phyloP scores from a whole-genome alignment of 2,888 invertebrate genomes.

The Eupithecia inturbata region DNA sequence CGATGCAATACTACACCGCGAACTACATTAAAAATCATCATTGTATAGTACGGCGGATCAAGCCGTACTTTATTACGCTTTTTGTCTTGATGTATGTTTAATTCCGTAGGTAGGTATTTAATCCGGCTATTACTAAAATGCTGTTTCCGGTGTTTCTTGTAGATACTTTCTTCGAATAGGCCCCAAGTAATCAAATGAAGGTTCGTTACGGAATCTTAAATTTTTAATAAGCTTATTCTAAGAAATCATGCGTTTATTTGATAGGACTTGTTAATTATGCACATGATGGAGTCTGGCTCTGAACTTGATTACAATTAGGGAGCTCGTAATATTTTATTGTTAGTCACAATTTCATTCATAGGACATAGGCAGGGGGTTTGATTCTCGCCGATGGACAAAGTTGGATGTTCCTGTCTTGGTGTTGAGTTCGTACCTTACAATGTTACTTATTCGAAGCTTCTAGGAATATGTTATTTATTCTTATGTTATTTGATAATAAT shows the following conservation, averaged over 20 bases:
- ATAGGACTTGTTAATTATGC: conserved; percentile 11
- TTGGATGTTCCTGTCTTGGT: not conserved
- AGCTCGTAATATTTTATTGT: conserved; percentile 20
- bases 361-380: not conserved
- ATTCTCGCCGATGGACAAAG: not conserved
- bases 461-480: not conserved
- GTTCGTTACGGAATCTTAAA: conserved; percentile 38
- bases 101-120: not conserved
- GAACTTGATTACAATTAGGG: conserved; percentile 14
- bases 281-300: conserved; percentile 7
- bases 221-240: conserved; percentile 29
- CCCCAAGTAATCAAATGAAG: conserved; percentile 50
- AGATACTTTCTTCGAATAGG: conserved; percentile 15
- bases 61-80: no score
- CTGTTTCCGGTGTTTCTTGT: not conserved
- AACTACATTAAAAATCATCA: no score
- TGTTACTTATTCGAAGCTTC: not conserved
- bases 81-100: not conserved
- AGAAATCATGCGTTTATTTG: conserved; percentile 24
- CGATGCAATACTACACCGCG: no score
- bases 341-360: conserved; percentile 17
- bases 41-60: no score
- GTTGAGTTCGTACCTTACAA: no score
- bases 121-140: not conserved
- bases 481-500: no score